These are phyloP conservation scores for Geopemphigus sp. DNA, from an alignment of 1,140 invertebrate genomes.

Conservation along the genomic window DNA sequence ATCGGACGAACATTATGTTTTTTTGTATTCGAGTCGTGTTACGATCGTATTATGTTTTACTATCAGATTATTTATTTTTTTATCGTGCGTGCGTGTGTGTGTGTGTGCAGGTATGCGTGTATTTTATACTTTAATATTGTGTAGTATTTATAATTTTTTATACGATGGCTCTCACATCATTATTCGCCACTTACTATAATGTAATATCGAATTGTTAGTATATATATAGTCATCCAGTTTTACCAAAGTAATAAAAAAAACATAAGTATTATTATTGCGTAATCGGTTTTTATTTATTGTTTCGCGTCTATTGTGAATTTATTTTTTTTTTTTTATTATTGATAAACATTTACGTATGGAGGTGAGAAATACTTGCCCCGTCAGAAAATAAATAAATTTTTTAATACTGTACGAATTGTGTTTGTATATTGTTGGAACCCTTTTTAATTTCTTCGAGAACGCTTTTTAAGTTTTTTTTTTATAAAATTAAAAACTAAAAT, in stretches of 20 bases:
- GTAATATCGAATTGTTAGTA: neutral
- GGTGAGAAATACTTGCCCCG: too few species aligned
- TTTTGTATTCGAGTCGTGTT: neutral
- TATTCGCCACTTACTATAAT: neutral
- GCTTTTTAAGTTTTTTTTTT: too few species aligned
- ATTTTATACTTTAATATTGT: slow-evolving; percentile 35
- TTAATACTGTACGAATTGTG: too few species aligned
- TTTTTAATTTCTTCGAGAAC: too few species aligned
- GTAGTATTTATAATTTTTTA: neutral
- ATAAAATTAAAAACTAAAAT: too few species aligned
- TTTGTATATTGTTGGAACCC: too few species aligned
- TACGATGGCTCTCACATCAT: neutral
- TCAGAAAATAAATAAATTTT: too few species aligned
- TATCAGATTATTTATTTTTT: neutral
- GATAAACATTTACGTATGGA: too few species aligned
- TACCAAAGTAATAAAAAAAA: slow-evolving; percentile 38
- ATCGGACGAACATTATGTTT: neutral
- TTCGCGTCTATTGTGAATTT: too few species aligned
- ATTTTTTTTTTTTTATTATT: too few species aligned
- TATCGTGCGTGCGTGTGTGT: too few species aligned
- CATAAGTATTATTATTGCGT: slow-evolving; percentile 15
- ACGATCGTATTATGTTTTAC: slow-evolving; percentile 3
- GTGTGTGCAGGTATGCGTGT: neutral
- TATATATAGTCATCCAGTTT: slow-evolving; percentile 12
- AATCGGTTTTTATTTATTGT: too few species aligned